phyloP scores from a whole-genome alignment of 2,888 invertebrate species.

The Lasioglossum oenotherae region DNA sequence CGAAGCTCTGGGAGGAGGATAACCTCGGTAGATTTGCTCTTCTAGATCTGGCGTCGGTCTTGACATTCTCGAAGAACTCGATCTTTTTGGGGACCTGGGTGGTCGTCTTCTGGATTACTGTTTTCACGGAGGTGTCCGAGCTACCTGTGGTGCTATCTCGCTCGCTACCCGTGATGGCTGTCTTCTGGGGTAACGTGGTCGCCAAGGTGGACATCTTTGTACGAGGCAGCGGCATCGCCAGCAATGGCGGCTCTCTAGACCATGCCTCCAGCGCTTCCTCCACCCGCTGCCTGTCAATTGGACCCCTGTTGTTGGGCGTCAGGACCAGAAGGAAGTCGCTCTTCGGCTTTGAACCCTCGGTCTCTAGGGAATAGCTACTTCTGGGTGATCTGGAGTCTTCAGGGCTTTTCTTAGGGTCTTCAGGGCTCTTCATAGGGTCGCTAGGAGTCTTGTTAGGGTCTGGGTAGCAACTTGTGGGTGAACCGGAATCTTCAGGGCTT shows the following conservation, averaged over 20 bases:
- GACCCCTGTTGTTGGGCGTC: conserved; percentile 80
- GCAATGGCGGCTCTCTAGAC: conserved; percentile 82
- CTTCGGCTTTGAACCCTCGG: conserved; percentile 70
- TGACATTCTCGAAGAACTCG: conserved; percentile 91
- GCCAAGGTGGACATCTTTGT: too few relatives aligned
- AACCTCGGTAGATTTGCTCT: conserved; percentile 71
- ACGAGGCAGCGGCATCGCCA: conserved; percentile 54
- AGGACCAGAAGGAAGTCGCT: conserved; percentile 85
- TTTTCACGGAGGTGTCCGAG: conserved; percentile 90
- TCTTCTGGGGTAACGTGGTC: conserved; percentile 19
- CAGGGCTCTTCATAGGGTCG: too few relatives aligned
- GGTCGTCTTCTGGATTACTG: conserved; percentile 87
- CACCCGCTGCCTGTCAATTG: conserved; percentile 78
- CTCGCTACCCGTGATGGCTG: conserved; percentile 87
- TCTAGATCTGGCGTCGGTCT: conserved; percentile 73
- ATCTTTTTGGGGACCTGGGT: conserved; percentile 90
- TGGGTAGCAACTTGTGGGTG: too few relatives aligned
- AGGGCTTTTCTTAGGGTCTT: too few relatives aligned
- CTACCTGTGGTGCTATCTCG: conserved; percentile 88
- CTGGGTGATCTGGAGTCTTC: conserved; percentile 34
- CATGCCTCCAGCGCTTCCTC: conserved; percentile 84
- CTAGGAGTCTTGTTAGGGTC: too few relatives aligned
- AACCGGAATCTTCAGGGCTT: too few relatives aligned
- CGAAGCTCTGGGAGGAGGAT: conserved; percentile 88
- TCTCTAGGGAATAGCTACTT: conserved; percentile 61